A percentile compares a stretch with the other conserved stretches of the same genome.
Evolutionary conservation across 2,888 invertebrate species (phyloP).

Genomic region (Nymphalis polychloros): DNA sequence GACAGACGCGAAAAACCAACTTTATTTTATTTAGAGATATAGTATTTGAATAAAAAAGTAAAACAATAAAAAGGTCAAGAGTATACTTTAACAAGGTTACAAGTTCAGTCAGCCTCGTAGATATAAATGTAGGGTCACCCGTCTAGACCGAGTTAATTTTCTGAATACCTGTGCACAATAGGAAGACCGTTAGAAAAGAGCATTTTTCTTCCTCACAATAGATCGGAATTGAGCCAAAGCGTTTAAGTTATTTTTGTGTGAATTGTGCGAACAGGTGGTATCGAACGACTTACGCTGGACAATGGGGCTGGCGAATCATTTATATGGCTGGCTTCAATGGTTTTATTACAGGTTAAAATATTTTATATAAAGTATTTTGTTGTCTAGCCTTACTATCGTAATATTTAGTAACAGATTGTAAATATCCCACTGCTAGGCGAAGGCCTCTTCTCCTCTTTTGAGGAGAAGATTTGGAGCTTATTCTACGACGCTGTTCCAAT

Average conservation of each 20-base stretch:
- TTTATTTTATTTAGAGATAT: too few species aligned
- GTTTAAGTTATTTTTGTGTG: constrained; percentile 45
- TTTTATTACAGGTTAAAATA: not conserved
- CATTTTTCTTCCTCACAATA: constrained; percentile 57
- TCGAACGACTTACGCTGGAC: constrained; percentile 32
- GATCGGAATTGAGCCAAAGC: constrained; percentile 40
- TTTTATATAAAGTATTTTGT: not conserved
- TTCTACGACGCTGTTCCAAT: too few species aligned
- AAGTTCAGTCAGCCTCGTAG: constrained; percentile 15
- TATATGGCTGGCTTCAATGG: constrained; percentile 9
- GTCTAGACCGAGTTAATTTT: constrained; percentile 70
- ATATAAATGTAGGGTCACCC: not conserved
- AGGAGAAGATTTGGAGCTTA: too few species aligned
- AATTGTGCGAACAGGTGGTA: constrained; percentile 34
- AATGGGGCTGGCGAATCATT: constrained; percentile 41
- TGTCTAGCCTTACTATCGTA: too few species aligned
- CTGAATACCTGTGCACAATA: constrained; percentile 68
- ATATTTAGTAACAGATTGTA: too few species aligned
- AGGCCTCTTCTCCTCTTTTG: too few species aligned
- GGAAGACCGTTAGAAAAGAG: constrained; percentile 46
- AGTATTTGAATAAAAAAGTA: not conserved
- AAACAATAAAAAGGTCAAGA: constrained; percentile 26
- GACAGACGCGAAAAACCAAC: too few species aligned
- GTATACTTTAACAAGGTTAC: constrained; percentile 19
- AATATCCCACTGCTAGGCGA: too few species aligned